Percentiles rank a stretch among this genome's conserved stretches.
These are phyloP conservation scores for Nerophis ophidion DNA, from an alignment of 2,113 vertebrate genomes.

Conservation along the genomic window DNA sequence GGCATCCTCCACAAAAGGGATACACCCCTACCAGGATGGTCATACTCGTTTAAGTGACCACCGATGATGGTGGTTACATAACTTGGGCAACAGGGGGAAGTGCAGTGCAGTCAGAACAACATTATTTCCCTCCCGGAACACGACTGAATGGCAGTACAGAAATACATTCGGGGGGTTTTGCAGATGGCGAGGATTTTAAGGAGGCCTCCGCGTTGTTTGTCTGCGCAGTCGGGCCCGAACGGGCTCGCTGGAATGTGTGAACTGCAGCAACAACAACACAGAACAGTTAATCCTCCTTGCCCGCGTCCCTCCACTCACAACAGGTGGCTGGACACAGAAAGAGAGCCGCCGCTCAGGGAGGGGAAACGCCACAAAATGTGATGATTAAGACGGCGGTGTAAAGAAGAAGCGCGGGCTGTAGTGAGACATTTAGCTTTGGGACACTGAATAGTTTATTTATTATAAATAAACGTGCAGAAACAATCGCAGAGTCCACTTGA, in stretches of 20 bases:
- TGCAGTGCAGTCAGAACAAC: not conserved
- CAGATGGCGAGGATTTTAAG: constrained; percentile 1
- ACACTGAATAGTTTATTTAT: too few species aligned
- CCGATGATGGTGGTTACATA: not conserved
- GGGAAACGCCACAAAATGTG: too few species aligned
- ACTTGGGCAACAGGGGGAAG: constrained; percentile 23
- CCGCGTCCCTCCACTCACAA: constrained; percentile 10
- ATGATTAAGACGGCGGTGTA: too few species aligned
- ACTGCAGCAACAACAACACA: constrained; percentile 60
- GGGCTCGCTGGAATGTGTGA: constrained; percentile 66
- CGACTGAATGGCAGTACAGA: not conserved
- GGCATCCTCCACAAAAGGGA: too few species aligned
- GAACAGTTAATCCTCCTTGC: constrained; percentile 67
- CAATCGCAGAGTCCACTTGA: too few species aligned
- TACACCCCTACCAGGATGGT: too few species aligned
- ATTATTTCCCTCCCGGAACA: not conserved
- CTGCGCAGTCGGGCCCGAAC: constrained; percentile 31
- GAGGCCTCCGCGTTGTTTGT: constrained; percentile 40
- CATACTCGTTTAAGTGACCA: too few species aligned
- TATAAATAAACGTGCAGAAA: too few species aligned
- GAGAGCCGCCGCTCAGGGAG: too few species aligned
- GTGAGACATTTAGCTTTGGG: too few species aligned
- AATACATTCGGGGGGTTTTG: not conserved
- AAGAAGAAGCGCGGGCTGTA: too few species aligned
- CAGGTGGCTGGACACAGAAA: not conserved